phyloP scores from a whole-genome alignment of 2,113 vertebrate genomes.

The Phrynocephalus versicolor region DNA sequence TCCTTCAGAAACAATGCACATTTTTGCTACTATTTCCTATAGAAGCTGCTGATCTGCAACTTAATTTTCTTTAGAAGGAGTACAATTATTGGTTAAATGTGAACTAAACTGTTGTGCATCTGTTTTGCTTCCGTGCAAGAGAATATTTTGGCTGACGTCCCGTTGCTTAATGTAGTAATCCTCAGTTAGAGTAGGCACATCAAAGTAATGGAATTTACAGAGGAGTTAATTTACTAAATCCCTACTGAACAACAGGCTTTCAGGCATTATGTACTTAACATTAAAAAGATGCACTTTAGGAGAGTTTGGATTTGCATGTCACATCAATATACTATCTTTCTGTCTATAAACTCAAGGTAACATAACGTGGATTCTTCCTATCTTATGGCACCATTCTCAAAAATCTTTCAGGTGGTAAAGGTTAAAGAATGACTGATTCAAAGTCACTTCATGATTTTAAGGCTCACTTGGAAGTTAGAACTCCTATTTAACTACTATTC shows the following conservation, averaged over 20 bases:
- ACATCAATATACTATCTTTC: background rate
- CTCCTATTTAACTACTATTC: background rate
- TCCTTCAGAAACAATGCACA: background rate
- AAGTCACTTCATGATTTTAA: too few species aligned
- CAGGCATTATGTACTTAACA: too few species aligned
- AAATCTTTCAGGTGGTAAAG: too few species aligned
- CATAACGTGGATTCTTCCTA: too few species aligned
- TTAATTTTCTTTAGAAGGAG: constrained; percentile 8
- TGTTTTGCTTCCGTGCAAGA: background rate
- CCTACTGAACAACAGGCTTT: background rate
- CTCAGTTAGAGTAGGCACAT: too few species aligned
- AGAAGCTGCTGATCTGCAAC: background rate
- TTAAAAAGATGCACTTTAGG: too few species aligned
- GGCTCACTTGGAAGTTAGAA: background rate
- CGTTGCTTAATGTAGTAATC: too few species aligned
- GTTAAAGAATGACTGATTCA: too few species aligned
- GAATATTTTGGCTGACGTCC: too few species aligned
- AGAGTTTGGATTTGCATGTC: background rate
- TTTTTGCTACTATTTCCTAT: background rate
- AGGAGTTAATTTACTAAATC: too few species aligned
- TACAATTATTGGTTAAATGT: background rate
- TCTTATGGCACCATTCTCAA: too few species aligned
- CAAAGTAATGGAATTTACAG: too few species aligned
- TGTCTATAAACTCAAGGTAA: background rate
- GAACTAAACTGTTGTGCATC: background rate